phyloP scores from a whole-genome alignment of 2,113 vertebrate genomes.

The Rhabdornis inornatus region DNA sequence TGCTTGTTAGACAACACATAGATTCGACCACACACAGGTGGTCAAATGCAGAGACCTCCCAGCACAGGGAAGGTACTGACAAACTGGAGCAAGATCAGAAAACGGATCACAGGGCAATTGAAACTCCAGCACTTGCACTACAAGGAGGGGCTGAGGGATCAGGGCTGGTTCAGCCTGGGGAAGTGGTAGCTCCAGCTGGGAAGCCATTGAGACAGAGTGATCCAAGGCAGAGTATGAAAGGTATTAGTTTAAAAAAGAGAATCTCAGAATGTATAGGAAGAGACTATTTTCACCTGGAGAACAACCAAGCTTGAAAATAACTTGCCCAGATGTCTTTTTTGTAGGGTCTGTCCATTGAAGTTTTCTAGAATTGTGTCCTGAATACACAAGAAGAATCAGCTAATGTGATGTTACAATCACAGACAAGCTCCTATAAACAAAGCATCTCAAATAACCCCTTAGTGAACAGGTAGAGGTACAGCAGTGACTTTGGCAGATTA shows the following conservation, averaged over 20 bases:
- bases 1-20: fast-evolving
- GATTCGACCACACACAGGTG: background rate
- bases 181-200: fast-evolving
- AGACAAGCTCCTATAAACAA: background rate
- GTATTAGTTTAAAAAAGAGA: background rate
- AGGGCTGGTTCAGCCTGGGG: background rate
- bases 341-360: background rate
- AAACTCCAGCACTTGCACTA: background rate
- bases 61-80: background rate
- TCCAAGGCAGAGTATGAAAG: background rate
- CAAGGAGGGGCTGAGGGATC: background rate
- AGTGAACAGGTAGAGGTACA: background rate
- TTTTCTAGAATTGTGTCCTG: background rate
- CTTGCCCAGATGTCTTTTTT: background rate
- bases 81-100: background rate
- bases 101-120: background rate
- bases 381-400: background rate
- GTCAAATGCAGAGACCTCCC: background rate
- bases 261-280: background rate
- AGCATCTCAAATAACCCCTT: background rate
- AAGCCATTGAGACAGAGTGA: background rate
- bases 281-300: background rate
- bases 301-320: background rate
- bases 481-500: background rate
- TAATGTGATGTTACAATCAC: background rate